Percentiles rank a stretch among this genome's conserved stretches.
phyloP scores from a whole-genome alignment of 2,113 vertebrate genomes.

The Garra rufa region DNA sequence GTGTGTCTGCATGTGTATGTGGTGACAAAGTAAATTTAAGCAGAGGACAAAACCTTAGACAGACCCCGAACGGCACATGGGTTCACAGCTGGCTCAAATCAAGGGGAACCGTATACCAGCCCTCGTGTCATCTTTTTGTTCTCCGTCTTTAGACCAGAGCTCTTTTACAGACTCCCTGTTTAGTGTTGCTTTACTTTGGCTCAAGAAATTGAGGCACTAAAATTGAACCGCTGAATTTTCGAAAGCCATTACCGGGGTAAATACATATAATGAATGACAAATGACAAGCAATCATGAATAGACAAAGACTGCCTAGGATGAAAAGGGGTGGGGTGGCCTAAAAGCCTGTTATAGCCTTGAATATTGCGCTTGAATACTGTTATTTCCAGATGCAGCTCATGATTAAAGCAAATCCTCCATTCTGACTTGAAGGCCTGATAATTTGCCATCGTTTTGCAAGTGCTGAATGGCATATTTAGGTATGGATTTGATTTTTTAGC shows the following conservation, averaged over 20 bases:
- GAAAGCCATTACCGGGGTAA: conserved; percentile 37
- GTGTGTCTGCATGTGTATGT: conserved; percentile 32
- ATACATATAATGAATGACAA: conserved; percentile 29
- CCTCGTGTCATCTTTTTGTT: conserved; percentile 59
- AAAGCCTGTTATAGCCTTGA: conserved; percentile 1
- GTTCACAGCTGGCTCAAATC: conserved; percentile 72
- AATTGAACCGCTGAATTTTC: conserved; percentile 46
- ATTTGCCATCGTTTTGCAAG: conserved; percentile 27
- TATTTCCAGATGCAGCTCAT: conserved; percentile 26
- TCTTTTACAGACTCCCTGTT: conserved; percentile 65
- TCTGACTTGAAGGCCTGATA: conserved; percentile 10
- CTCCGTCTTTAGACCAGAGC: conserved; percentile 59
- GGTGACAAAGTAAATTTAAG: conserved; percentile 46
- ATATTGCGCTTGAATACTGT: conserved; percentile 23
- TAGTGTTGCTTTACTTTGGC: conserved; percentile 56
- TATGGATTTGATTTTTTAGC: conserved; percentile 11
- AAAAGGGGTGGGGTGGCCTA: neutral
- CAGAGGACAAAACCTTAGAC: conserved; percentile 41
- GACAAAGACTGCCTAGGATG: conserved; percentile 32
- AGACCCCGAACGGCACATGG: conserved; percentile 41
- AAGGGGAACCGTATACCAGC: conserved; percentile 48
- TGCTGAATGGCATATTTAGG: neutral
- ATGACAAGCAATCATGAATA: conserved; percentile 28
- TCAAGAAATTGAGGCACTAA: conserved; percentile 59
- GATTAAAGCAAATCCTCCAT: conserved; percentile 29